Base-by-base conservation (phyloP, 92 coral and sea anemone genomes). In the Epizoanthus ramosus region DNA sequence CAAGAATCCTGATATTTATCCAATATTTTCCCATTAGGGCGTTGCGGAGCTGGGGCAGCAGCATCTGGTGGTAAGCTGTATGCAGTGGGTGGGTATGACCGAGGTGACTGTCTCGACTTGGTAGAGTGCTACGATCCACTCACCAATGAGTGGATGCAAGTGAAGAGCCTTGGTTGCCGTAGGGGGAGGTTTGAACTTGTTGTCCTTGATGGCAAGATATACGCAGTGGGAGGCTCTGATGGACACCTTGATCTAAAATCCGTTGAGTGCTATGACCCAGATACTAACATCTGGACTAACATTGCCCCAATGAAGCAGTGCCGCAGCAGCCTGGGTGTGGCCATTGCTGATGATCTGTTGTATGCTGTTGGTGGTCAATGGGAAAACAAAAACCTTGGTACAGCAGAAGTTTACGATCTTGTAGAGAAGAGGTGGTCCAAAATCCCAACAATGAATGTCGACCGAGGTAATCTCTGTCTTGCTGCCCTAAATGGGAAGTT, bases 61-160 rank as follows among this genome's bases (percentile, higher is more conserved):
- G 95, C 73, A n/a, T 79, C 86, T 18, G 74, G 83, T 84, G 94
- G 94, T 68, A 97, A 94, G 73, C 88, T 97, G 79, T 97, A 81
- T 88, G 99, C 99, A 0, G 90, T 94, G 52, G 99, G 99, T 54
- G 99, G 99, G 12, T 97, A 97, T 90, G 99, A 97, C 71, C 80
- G 99, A 81, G 98, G 98, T 52, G 95, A 92, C 75, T 97, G 98
- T 63, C 94, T 96, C 41, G 85, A 92, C 68, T 72, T 90, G 4
- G 99, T 94, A 17, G 99, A 94, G 53, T 89, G 87, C 84, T 96
- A 92, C 23, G 94, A 96, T 70, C 92, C 92, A 21, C 87, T 88
- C 59, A 75, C 79, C 13, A 96, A 96, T 75, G 93, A 90, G 33
- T 96, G 99, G 99, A 93, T 88, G 90, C 98, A 95, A 25, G 92